Evolutionary conservation across 2,888 invertebrate genomes (phyloP), one percentile per base, ranked within the genome.

Genomic region (Polyommatus icarus): DNA sequence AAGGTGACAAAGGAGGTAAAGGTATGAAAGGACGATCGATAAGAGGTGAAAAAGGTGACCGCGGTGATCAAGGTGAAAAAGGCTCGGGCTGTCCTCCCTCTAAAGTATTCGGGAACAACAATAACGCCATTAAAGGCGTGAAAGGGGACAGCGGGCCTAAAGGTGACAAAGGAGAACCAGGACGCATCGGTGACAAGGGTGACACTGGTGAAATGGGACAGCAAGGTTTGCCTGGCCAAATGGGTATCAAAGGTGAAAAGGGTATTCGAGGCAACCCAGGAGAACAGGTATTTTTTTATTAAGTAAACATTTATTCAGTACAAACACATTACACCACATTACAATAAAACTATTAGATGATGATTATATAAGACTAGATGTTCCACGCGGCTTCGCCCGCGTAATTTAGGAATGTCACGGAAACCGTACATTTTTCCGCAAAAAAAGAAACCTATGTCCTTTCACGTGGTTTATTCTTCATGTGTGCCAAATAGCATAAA

Each of bases 241-340:
- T 90, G 76, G 97, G 97, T 76, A 90, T 94, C 82, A 97, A 97
- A 87, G 98, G 98, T 84, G 98, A 98, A 92, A 99, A 98, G 85
- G 99, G 99, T 82, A 91, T 98, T 81, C 95, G 96, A 71, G 98
- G 98, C 82, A 95, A 96, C 78, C 96, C 97, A 50, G 98, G 98
- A 80, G 95, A 96, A 83, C 95, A 97, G 89, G 98, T 98, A 95
- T 94, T 89, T 50, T 15, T 50, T 50, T 12, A 8, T 8, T 36
- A n/a, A n/a, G n/a, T n/a, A n/a, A n/a, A n/a, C n/a, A n/a, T n/a
- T n/a, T n/a, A n/a, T n/a, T n/a, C n/a, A n/a, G n/a, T n/a, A n/a
- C n/a, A n/a, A n/a, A n/a, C n/a, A n/a, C n/a, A n/a, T n/a, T n/a
- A n/a, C n/a, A n/a, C n/a, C n/a, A n/a, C n/a, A n/a, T n/a, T n/a